Base-by-base conservation (phyloP, 35 echinoderm and acorn worm genomes). In the Apostichopus japonicus region DNA sequence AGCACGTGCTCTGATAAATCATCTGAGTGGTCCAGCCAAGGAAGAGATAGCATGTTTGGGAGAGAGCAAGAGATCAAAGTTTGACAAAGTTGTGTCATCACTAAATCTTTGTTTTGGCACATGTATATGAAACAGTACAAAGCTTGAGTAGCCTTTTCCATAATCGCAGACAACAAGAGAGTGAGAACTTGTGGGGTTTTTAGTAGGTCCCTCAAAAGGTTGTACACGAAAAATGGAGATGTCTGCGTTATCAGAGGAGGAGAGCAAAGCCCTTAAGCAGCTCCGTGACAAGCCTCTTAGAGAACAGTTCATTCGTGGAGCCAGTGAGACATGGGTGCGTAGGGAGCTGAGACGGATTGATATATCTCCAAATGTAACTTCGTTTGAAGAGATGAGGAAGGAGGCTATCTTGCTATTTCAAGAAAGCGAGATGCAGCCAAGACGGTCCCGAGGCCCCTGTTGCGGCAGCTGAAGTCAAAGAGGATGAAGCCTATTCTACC, bases 241-340 rank as follows among this genome's bases (percentile, higher is more conserved):
- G 11, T 61, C 53, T 5, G 87, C 87, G 4, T 78, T 56, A 10
- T 65, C 63, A 15, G 87, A 91, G 4, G 62, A 78, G 52, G 87
- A 91, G 77, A 86, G 57, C 15, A 77, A 9, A 53, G 93, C 93
- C 25, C 51, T 94, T 5, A 65, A 90, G 14, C 52, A 65, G 55
- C 72, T 94, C 8, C 13, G 79, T 55, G 88, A 94, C 65, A 91
- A 56, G 33, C 5, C 93, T 54, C 77, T 94, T 15, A 81, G 84
- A 52, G 79, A 94, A 15, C 44, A 84, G 24, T 94, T 91, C 56
- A 8, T 61, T n/a, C 95, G 87, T 54, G 93, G 93, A 17, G 93
- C 93, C 10, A 94, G 93, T 23, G 86, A 94, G 59, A 58, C 77
- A 15, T 88, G 93, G 86, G 77, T 94, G 55, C 84, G 87, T 14